Conservation (phyloP, 2,888 invertebrate genomes). For the Trachelus iudaicus region DNA sequence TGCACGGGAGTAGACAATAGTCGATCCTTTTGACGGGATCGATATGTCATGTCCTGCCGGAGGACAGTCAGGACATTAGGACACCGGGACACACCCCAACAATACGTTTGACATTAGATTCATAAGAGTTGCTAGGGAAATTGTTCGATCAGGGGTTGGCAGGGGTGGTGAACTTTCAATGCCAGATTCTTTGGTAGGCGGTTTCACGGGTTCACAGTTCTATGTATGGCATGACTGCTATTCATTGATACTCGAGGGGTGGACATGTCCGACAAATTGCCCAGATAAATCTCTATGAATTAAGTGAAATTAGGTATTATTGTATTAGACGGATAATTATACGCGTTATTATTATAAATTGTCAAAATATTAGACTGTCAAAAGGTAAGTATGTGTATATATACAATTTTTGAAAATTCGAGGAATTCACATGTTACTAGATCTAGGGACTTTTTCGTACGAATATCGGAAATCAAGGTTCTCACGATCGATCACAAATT, state of each 20-base stretch:
- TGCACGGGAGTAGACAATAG: neutral
- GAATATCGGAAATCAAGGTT: slow-evolving; percentile 22
- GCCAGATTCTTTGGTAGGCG: slow-evolving; percentile 39
- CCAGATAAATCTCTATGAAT: slow-evolving; percentile 40
- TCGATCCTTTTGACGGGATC: slow-evolving; percentile 9
- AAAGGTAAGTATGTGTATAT: too few species aligned
- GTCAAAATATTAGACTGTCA: too few species aligned
- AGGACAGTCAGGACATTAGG: too few species aligned
- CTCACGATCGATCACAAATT: slow-evolving; percentile 56
- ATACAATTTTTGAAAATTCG: too few species aligned
- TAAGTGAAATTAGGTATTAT: neutral
- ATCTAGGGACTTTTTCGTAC: too few species aligned
- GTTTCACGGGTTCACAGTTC: slow-evolving; percentile 9
- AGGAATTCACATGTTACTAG: too few species aligned
- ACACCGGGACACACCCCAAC: slow-evolving; percentile 39
- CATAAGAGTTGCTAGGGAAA: slow-evolving; percentile 35
- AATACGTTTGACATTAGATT: slow-evolving; percentile 45
- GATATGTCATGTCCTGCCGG: slow-evolving; percentile 18
- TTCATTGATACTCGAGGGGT: slow-evolving; percentile 38
- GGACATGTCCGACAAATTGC: slow-evolving; percentile 48
- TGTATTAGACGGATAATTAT: too few species aligned
- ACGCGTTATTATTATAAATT: too few species aligned
- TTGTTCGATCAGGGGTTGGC: slow-evolving; percentile 39
- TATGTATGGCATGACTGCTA: slow-evolving; percentile 32
- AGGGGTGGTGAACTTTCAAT: slow-evolving; percentile 48